Base-by-base conservation (phyloP, 2,797 vertebrate genomes). In the Mallotus villosus region DNA sequence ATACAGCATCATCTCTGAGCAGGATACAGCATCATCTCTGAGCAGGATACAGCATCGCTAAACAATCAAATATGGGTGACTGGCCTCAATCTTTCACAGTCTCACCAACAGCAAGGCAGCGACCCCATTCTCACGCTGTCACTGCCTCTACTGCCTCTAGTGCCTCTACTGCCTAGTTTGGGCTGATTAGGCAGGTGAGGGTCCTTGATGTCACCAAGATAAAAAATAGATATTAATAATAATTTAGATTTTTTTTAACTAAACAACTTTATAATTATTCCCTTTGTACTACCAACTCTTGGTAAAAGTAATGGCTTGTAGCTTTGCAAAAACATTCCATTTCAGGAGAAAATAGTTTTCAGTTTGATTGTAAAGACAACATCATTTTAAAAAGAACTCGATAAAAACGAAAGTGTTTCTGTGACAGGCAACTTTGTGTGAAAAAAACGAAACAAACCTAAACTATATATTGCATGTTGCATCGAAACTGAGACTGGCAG, bases 401-500 rank as follows among this genome's bases (percentile, higher is more conserved):
- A 14, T 7, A 17, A 11, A n/a, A 25, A 24, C 9, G 11, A 70
- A 9, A 17, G 9, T 27, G 41, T 24, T 24, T 17, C 12, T 49
- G 22, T 60, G 55, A 67, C 25, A 51, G 24, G 37, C 37, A 61
- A 29, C 41, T 34, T 53, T 62, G 71, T 41, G 21, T 4, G 25
- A 57, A 57, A 25, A 51, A 3, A 4, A 7, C 61, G 49, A 24
- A 1, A 27, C 59, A 46, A 53, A 60, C 27, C 21, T 57, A 4
- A 0, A 49, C 16, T 7, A 32, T 67, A 24, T 67, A 64, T 16
- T 32, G 14, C 32, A 22, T 16, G 12, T 21, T 5, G 2, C n/a
- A 1, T 59, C 34, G 57, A 75, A 67, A 62, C 34, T 11, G 61
- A 41, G 37, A 57, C 22, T 12, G 63, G 27, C 67, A 67, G 17